Base-by-base conservation (phyloP, 2,797 vertebrate genomes). In the Okamejei kenojei region DNA sequence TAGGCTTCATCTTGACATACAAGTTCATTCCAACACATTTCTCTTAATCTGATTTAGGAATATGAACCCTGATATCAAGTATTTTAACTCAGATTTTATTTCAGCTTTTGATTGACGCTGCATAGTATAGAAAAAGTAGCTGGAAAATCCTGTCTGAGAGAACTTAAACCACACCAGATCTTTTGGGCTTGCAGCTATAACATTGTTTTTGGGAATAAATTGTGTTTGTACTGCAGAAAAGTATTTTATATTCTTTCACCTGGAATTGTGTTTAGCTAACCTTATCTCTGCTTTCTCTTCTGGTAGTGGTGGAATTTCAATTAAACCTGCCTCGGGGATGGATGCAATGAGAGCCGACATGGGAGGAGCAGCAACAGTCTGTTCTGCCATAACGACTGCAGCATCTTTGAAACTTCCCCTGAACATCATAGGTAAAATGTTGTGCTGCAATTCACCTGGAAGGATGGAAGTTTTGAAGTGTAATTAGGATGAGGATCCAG, bases 261-360 rank as follows among this genome's bases (percentile, higher is more conserved):
- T 79, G 45, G 61, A 54, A 13, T 80, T 54, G 0, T 26, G 10
- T 93, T 68, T 93, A 61, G 61, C 63, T 80, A 61, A 93, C 5
- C 93, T 74, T 29, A 19, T 23, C 94, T 93, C 9, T 93, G 61
- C 68, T n/a, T 90, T 93, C 61, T 90, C 73, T 93, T 84, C 38
- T 93, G 63, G 35, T 35, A 99, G 99, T 1, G 99, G 99, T 54
- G 99, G 98, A 54, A 99, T 99, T 95, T 99, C 99, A n/a, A 96
- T 99, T 94, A 99, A 99, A 95, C 97, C 98, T 0, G 96, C 99
- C 0, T 95, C 97, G 0, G 98, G 97, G 0, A 99, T 99, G 99
- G 99, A 99, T 94, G 97, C 97, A 0, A 99, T 99, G 99, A 96
- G 99, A 95, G 99, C 97, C 0, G 99, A 99, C 93, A 99, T 99